A percentile compares a stretch with the other conserved stretches of the same genome.
Conservation (phyloP, 2,113 vertebrate genomes). For the Sphyrna mokarran region DNA sequence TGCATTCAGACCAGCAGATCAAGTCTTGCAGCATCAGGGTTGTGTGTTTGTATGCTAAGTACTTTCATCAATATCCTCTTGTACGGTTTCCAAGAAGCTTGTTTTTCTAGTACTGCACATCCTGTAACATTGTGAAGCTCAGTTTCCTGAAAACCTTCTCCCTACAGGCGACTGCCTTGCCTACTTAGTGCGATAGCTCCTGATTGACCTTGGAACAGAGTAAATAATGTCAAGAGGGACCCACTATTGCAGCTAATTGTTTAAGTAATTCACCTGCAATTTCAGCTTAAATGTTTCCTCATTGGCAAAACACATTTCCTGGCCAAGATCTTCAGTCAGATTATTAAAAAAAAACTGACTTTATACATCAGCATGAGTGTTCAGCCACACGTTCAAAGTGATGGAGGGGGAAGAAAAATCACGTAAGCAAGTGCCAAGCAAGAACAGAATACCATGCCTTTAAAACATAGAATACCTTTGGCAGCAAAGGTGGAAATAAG, state of each 20-base stretch:
- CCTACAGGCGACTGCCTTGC: conserved; percentile 1
- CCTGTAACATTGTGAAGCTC: conserved; percentile 1
- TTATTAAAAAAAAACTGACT: neutral
- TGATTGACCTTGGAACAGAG: conserved; percentile 3
- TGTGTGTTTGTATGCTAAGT: neutral
- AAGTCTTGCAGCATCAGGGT: neutral
- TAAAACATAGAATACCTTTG: neutral
- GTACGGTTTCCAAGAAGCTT: conserved; percentile 22
- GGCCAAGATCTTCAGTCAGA: conserved; percentile 32
- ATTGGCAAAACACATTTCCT: conserved; percentile 25
- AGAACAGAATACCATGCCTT: neutral
- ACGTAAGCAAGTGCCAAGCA: neutral
- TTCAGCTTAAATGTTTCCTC: conserved; percentile 35
- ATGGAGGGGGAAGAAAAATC: neutral
- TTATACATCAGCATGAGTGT: neutral
- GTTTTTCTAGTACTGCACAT: conserved; percentile 24
- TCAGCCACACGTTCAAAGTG: conserved; percentile 9
- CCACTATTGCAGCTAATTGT: conserved; percentile 30
- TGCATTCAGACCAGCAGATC: neutral
- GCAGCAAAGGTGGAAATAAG: neutral
- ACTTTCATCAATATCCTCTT: conserved; percentile 23
- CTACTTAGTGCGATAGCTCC: neutral
- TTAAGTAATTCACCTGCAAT: conserved; percentile 18
- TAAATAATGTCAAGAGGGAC: conserved; percentile 21
- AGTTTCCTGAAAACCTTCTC: conserved; percentile 27